These are phyloP conservation scores for Barbus barbus DNA, from an alignment of 2,113 vertebrate genomes.

Conservation along the genomic window DNA sequence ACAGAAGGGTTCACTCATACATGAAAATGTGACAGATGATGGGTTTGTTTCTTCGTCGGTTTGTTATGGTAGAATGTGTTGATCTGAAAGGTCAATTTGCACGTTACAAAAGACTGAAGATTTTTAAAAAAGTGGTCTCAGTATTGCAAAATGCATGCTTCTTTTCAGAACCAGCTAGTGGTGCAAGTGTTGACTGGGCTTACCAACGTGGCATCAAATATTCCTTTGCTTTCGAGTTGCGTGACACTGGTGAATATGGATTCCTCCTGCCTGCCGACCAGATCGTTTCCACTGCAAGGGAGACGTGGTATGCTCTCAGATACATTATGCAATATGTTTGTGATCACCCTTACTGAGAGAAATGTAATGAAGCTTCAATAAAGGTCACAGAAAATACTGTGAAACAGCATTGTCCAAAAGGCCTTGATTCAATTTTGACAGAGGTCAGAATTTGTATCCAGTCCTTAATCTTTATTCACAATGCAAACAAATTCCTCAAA, in stretches of 20 bases:
- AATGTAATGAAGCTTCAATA: background rate
- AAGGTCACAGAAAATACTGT: background rate
- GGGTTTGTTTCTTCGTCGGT: too few relatives aligned
- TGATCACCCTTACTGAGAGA: conserved; percentile 76
- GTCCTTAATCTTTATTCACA: background rate
- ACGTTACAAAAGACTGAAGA: too few relatives aligned
- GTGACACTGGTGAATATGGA: conserved; percentile 85
- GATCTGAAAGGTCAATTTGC: background rate
- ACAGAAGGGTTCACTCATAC: too few relatives aligned
- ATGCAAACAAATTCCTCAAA: background rate
- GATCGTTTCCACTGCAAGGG: conserved; percentile 86
- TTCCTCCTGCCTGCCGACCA: conserved; percentile 89
- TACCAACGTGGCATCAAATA: conserved; percentile 91
- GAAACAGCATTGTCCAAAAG: background rate
- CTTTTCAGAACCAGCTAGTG: conserved; percentile 86
- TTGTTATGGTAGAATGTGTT: too few relatives aligned
- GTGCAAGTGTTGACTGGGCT: conserved; percentile 87
- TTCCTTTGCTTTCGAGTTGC: conserved; percentile 91
- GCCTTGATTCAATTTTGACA: background rate
- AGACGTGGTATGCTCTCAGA: conserved; percentile 88
- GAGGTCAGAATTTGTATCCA: background rate
- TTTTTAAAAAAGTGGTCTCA: conserved; percentile 63
- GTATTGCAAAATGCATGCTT: background rate
- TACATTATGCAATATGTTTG: conserved; percentile 82
- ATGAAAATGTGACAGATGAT: too few relatives aligned